Evolutionary conservation across 2,888 invertebrate species (phyloP).

Genomic region (Andrena haemorrhoa): DNA sequence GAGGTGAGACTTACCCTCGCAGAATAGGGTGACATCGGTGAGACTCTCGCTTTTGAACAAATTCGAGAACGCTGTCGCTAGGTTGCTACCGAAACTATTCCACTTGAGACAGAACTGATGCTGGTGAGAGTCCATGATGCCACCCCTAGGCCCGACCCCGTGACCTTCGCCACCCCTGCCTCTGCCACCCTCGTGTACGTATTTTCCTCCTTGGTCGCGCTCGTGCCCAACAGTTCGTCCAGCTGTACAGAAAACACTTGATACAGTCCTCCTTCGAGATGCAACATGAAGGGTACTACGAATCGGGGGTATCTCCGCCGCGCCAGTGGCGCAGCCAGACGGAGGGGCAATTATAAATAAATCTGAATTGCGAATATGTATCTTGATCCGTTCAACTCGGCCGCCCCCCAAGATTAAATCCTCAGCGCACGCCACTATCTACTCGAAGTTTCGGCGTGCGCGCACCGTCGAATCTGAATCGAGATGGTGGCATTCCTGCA

Average conservation of each 20-base stretch:
- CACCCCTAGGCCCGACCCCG: conserved; percentile 85
- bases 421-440: too few relatives aligned
- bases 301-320: background rate
- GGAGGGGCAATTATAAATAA: too few relatives aligned
- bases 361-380: too few relatives aligned
- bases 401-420: too few relatives aligned
- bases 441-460: too few relatives aligned
- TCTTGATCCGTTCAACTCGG: too few relatives aligned
- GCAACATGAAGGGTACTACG: background rate
- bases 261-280: background rate
- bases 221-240: conserved; percentile 83
- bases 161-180: conserved; percentile 82
- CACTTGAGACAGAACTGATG: conserved; percentile 98
- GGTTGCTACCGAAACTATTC: conserved; percentile 97
- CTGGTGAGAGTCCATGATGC: conserved; percentile 95
- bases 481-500: too few relatives aligned
- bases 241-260: conserved; percentile 75
- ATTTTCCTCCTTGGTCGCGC: conserved; percentile 81
- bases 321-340: too few relatives aligned
- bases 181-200: conserved; percentile 80
- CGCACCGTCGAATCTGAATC: too few relatives aligned
- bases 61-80: conserved; percentile 96
- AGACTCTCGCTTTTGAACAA: conserved; percentile 97
- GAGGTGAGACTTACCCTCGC: conserved; percentile 91
- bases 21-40: conserved; percentile 96